Evolutionary conservation across 2,888 invertebrate genomes (phyloP), one percentile per base, ranked within the genome.

Genomic region (Julus scanicus): DNA sequence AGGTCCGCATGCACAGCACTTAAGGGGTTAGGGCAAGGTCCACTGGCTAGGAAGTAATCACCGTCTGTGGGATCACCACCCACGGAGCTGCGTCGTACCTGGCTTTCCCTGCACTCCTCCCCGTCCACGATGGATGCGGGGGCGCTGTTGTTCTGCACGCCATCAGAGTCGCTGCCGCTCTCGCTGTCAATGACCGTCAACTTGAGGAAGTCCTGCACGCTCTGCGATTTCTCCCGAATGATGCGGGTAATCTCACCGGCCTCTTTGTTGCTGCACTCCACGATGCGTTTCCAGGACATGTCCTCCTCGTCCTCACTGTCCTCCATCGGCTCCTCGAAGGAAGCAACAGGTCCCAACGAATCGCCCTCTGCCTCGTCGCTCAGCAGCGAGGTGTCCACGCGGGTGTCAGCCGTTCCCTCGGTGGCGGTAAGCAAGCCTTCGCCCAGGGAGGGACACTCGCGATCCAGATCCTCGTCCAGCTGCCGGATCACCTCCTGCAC

Each of bases 181-280:
- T 95, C 95, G 4, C 94, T 94, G 90, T 95, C 95, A 37, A 95
- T 94, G 90, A 95, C 95, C 17, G 95, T 95, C 83, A 95, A 92
- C 57, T 95, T 93, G 95, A 95, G 95, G 44, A 95, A 92, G 92
- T 95, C 95, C 11, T 95, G 94, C 0, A 95, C 95, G 86, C 95
- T 95, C 91, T 94, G 94, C 0, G 95, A 95, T 91, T 95, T 95
- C 90, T 94, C 94, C 89, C 94, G 93, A 0, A 95, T 94, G 91
- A 95, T 94, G 90, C 94, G 94, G 0, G 94, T 93, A 88, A 92
- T 91, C 84, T 93, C 94, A 0, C 94, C 94, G 44, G 94, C 92
- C 91, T 95, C 94, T 49, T 94, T 93, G 89, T 94, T 93, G 84
- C 93, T 93, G 83, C 93, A 92, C 94, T 95, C 95, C 91, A 94